phyloP scores from a whole-genome alignment of 2,113 vertebrate species.

The Capreolus pygargus region DNA sequence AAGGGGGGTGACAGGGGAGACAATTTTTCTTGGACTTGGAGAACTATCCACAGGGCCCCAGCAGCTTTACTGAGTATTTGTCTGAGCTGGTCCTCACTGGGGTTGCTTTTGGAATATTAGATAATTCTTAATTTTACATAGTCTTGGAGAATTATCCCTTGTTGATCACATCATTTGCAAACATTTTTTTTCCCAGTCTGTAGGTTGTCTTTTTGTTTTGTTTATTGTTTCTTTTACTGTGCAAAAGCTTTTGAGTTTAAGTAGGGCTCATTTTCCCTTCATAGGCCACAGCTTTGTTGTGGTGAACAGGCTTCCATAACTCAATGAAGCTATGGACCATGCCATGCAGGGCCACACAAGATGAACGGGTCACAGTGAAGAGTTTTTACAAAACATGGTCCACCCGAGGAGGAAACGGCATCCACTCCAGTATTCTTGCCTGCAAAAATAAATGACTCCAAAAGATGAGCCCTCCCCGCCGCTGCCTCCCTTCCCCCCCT shows the following conservation, averaged over 20 bases:
- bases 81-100: not conserved
- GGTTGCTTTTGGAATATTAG: not conserved
- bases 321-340: not conserved
- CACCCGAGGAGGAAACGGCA: not conserved
- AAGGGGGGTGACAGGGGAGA: accelerated
- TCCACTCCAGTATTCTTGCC: not conserved
- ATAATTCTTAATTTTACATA: conserved; percentile 9
- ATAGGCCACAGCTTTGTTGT: not conserved
- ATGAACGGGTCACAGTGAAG: not conserved
- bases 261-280: not conserved
- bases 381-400: not conserved
- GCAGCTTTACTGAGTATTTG: not conserved
- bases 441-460: not conserved
- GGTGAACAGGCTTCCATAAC: not conserved
- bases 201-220: not conserved
- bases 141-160: not conserved
- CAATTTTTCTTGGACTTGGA: not conserved
- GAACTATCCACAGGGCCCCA: not conserved
- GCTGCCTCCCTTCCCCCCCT: accelerated
- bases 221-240: not conserved
- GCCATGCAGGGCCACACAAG: not conserved
- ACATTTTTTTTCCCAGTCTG: not conserved
- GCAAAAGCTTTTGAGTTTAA: not conserved
- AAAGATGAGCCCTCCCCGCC: not conserved
- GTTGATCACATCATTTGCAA: not conserved